Conservation (phyloP, 2,797 vertebrate genomes). For the Manis crassicaudata region DNA sequence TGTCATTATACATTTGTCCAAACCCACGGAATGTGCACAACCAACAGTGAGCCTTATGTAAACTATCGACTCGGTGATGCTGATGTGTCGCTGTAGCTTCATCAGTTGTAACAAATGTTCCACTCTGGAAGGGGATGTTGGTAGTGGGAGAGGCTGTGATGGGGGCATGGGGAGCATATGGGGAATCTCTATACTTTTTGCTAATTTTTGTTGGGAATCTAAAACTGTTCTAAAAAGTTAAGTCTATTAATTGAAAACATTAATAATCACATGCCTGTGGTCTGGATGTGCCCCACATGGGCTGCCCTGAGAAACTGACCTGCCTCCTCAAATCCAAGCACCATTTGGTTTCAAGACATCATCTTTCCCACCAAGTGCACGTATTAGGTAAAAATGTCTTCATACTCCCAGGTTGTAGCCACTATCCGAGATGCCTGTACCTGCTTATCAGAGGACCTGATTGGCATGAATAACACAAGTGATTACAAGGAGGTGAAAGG, state of each 20-base stretch:
- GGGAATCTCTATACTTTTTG: not conserved
- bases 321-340: not conserved
- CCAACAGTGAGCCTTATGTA: not conserved
- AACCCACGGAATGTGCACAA: not conserved
- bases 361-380: not conserved
- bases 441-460: not conserved
- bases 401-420: not conserved
- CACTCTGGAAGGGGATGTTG: no score
- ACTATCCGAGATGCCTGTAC: not conserved
- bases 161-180: rapidly evolving
- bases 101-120: not conserved
- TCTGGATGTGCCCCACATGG: no score
- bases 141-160: not conserved
- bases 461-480: not conserved
- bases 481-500: not conserved
- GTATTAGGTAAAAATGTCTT: not conserved
- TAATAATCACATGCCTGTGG: not conserved
- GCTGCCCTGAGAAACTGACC: not conserved
- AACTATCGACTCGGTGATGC: not conserved
- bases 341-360: not conserved
- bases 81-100: not conserved
- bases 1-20: not conserved
- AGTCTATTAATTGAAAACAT: not conserved
- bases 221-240: not conserved
- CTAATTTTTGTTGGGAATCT: not conserved